Evolutionary conservation across 1,140 invertebrate genomes (phyloP), one percentile per base, ranked within the genome.

Genomic region (Meteorus sp.): DNA sequence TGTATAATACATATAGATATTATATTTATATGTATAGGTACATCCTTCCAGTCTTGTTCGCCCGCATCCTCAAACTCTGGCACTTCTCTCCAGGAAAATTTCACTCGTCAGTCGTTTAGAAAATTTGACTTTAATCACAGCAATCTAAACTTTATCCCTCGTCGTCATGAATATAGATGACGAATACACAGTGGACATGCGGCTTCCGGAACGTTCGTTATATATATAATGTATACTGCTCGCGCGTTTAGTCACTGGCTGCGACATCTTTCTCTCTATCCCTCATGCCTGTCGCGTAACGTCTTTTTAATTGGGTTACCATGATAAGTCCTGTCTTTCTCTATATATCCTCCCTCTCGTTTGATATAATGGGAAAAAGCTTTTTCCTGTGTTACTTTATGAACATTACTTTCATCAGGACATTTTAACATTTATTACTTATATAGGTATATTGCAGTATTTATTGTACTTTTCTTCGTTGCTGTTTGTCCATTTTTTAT

Each of bases 51-150:
- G n/a, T n/a, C 27, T 52, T 23, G 37, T 35, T 29, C 25, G 19
- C 22, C 17, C 7, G 4, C 45, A 48, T 25, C 45, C 45, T 27
- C 31, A 22, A 23, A 22, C 45, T 48, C 2, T n/a, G n/a, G 11
- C 13, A 20, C 2, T 51, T 58, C 11, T 33, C n/a, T 33, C n/a
- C 31, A 11, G 19, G 22, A 31, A 59, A 59, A 51, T 50, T 57
- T 57, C 29, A 57, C 35, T 59, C 48, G 48, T 59, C 57, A 63
- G 61, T 63, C 61, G 43, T 60, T 63, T 60, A 58, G 58, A 56
- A 62, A 60, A 60, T 63, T 60, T 47, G 54, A 60, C 58, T 60
- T 60, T 63, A 63, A 63, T 63, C 61, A 54, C 50, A 54, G 51
- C 57, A 63, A 63, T 63, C 61, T 60, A 63, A 63, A 63, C 37